Base-by-base conservation (phyloP, 2,888 invertebrate genomes). In the Vannuccia rotundouncinata region DNA sequence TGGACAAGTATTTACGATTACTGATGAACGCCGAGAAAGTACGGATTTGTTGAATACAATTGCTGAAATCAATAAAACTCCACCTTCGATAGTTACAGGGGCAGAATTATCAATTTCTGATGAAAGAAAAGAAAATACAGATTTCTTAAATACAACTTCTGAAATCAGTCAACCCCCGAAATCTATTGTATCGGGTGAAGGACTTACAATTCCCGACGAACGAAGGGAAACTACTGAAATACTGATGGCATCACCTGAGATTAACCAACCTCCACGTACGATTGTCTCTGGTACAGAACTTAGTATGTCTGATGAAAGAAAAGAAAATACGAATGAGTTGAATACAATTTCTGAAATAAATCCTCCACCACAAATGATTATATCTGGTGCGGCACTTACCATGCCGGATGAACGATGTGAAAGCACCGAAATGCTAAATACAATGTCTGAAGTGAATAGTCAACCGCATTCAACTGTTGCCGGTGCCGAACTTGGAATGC, bases 1-100 rank as follows among this genome's bases (percentile, higher is more conserved):
- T 5, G 66, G 66, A 66, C 22, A 66, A 13, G 66, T 22, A 27
- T 27, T 66, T 66, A 13, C 66, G 25, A 66, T 66, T 5, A 5
- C 66, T 66, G 66, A 66, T 22, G 66, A 66, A 66, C 66, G 66
- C 66, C 13, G 66, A 66, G 66, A 66, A 22, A 66, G 66, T 22
- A 22, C 25, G 25, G 66, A 66, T 66, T 22, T 66, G 2, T 22
- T 66, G 66, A 22, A 2, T 66, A 27, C 13, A 66, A 22, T n/a
- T n/a, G n/a, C n/a, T n/a, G 45, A 45, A 45, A 45, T 45, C 45
- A 45, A 45, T 45, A 45, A 45, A 45, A 5, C 10, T 13, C 45
- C 5, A 45, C 17, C 45, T 45, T 45, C 45, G 17, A 17, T 45
- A 13, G 45, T 13, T 13, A 45, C 66, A 22, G 66, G 66, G 2